These are phyloP conservation scores for Mystacornis crossleyi DNA, from an alignment of 2,113 vertebrate species.

Conservation along the genomic window DNA sequence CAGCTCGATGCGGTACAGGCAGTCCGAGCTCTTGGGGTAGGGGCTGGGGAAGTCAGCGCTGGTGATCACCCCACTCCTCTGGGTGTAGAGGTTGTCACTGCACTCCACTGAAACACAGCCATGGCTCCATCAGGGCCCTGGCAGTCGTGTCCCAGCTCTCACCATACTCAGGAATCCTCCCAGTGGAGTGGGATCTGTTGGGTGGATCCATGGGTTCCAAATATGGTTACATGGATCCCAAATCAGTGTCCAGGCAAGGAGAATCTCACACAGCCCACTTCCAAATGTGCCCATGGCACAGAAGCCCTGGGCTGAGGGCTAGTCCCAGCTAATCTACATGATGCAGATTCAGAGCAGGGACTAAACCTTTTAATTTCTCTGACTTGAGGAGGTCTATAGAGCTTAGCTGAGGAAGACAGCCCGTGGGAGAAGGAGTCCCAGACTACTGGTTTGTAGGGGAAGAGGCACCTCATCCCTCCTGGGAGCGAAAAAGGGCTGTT, in stretches of 20 bases:
- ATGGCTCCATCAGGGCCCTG: neutral
- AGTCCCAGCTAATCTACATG: neutral
- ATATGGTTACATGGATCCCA: neutral
- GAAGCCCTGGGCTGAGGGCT: neutral
- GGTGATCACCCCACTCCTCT: conserved; percentile 82
- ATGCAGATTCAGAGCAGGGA: neutral
- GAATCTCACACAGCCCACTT: neutral
- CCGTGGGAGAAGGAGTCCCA: neutral
- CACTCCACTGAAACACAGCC: conserved; percentile 87
- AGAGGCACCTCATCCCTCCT: neutral
- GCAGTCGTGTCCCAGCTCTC: neutral
- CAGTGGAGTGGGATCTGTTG: neutral
- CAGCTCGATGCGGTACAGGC: conserved; percentile 84
- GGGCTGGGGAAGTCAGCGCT: conserved; percentile 87
- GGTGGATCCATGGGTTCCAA: neutral
- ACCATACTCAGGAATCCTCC: neutral
- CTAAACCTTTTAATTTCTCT: neutral
- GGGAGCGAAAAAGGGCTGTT: neutral
- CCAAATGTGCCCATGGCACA: neutral
- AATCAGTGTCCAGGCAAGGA: neutral
- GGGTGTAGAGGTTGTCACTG: conserved; percentile 86
- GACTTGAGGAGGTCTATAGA: neutral
- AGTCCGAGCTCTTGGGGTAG: conserved; percentile 93
- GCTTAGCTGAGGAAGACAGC: neutral
- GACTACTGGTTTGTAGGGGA: neutral